Evolutionary conservation across 2,113 vertebrate genomes (phyloP).

Genomic region (Eudyptes chrysolophus): DNA sequence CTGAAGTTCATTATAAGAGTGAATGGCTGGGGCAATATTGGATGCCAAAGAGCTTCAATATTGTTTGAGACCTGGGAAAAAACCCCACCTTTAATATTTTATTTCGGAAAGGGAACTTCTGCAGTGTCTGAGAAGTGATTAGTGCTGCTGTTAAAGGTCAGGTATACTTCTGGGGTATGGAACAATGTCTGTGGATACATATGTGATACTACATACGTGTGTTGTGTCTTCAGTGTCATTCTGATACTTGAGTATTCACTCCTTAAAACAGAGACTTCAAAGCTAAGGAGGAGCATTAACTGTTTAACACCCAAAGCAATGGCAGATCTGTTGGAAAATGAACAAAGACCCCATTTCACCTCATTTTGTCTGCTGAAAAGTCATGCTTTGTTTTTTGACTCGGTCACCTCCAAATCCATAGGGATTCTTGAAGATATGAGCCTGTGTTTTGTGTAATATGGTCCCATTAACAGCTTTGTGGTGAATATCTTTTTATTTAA

Average conservation of each 20-base stretch:
- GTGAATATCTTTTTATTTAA: background rate
- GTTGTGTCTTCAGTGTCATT: background rate
- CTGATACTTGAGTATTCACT: background rate
- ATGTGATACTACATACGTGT: accelerated
- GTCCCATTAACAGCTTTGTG: background rate
- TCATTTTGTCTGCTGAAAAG: background rate
- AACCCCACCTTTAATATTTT: background rate
- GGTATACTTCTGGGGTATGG: background rate
- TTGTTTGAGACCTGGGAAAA: background rate
- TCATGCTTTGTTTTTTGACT: background rate
- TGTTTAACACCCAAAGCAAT: background rate
- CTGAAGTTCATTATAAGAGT: background rate
- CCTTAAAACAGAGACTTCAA: background rate
- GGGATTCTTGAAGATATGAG: background rate
- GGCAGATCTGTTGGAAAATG: background rate
- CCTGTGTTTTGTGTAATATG: background rate
- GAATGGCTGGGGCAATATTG: background rate
- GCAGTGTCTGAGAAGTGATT: background rate
- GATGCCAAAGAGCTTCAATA: background rate
- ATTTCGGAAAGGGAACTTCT: background rate
- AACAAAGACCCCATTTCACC: background rate
- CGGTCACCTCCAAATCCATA: background rate
- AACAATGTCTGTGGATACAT: background rate
- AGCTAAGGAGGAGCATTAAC: background rate
- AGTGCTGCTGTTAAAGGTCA: background rate